Evolutionary conservation across 2,797 vertebrate species (phyloP), one percentile per base, ranked within the genome.

Genomic region (Hoplostethus atlanticus): DNA sequence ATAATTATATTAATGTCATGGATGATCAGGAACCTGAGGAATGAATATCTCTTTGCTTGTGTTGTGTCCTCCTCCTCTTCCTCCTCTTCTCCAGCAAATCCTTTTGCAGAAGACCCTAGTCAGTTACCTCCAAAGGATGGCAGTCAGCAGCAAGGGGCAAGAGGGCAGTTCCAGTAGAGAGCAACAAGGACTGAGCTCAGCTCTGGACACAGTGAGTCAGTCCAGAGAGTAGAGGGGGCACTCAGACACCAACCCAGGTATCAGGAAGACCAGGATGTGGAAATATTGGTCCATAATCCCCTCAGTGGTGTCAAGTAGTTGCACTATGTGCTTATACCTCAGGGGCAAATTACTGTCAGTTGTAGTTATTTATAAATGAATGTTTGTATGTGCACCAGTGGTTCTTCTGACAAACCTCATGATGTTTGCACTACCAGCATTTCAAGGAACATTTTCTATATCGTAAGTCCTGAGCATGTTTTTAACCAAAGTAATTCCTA

Each of bases 21-120:
- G 9, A 52, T 8, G 0, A 63, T 15, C 3, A 30, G 1, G 44
- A 25, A 51, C 3, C 57, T 36, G 3, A 12, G 0, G n/a, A 68
- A 36, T 38, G 13, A 36, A 52, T 15, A 1, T 16, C 6, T 57
- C 21, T 54, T 36, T 71, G 21, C 38, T 34, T 57, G 15, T 12
- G 5, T 21, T 68, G 1, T 73, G 17, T 70, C 21, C 60, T 12
- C 13, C 16, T 62, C 34, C 56, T 11, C 48, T 53, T 53, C 46
- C 11, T 71, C 61, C 8, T 66, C 64, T 79, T 77, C 60, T 80
- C 10, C 81, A 97, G 96, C 94, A 2, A 83, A 88, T 83, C 96
- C 95, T 0, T 95, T 95, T 84, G 64, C 92, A 74, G 96, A 97
- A 2, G 96, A 97, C 68, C 96, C 96, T 30, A 93, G 88, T 81